A percentile compares a stretch with the other conserved stretches of the same genome.
These are phyloP conservation scores for Clepsis dumicolana DNA, from an alignment of 2,888 invertebrate species.

Conservation along the genomic window DNA sequence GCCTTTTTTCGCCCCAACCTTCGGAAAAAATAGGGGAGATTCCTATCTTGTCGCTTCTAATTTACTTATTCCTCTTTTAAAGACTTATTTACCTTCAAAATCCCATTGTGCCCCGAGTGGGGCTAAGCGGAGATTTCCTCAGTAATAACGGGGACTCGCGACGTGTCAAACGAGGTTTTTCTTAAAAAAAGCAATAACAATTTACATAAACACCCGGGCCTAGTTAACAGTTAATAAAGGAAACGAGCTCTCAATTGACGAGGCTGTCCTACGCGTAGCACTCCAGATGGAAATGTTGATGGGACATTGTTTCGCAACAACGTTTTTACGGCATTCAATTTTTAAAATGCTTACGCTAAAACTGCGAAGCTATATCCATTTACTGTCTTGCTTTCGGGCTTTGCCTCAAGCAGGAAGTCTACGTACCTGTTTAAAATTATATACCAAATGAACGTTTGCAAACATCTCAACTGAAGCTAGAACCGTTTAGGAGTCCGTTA, in stretches of 20 bases:
- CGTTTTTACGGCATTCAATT: slow-evolving; percentile 54
- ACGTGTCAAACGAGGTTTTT: slow-evolving; percentile 83
- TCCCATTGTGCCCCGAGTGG: slow-evolving; percentile 83
- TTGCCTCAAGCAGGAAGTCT: neutral
- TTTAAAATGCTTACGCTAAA: slow-evolving; percentile 39
- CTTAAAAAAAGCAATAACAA: slow-evolving; percentile 86
- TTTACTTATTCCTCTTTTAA: slow-evolving; percentile 92
- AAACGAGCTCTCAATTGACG: slow-evolving; percentile 83
- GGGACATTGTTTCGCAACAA: slow-evolving; percentile 76
- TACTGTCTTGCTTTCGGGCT: neutral
- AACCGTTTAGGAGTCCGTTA: slow-evolving; percentile 7
- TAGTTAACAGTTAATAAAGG: slow-evolving; percentile 86
- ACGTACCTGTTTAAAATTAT: too few species aligned
- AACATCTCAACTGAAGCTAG: neutral
- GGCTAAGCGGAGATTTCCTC: slow-evolving; percentile 67
- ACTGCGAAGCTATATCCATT: neutral
- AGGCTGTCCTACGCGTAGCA: slow-evolving; percentile 72
- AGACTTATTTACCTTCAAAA: slow-evolving; percentile 90
- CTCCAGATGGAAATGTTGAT: slow-evolving; percentile 81
- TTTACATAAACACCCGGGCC: slow-evolving; percentile 85
- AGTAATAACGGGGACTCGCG: slow-evolving; percentile 77
- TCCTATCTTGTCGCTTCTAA: slow-evolving; percentile 92
- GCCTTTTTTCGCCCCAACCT: slow-evolving; percentile 79
- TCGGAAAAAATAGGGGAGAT: slow-evolving; percentile 88
- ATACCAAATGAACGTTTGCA: neutral